Conservation (phyloP, 2,113 vertebrate genomes). For the Silurus glanis region DNA sequence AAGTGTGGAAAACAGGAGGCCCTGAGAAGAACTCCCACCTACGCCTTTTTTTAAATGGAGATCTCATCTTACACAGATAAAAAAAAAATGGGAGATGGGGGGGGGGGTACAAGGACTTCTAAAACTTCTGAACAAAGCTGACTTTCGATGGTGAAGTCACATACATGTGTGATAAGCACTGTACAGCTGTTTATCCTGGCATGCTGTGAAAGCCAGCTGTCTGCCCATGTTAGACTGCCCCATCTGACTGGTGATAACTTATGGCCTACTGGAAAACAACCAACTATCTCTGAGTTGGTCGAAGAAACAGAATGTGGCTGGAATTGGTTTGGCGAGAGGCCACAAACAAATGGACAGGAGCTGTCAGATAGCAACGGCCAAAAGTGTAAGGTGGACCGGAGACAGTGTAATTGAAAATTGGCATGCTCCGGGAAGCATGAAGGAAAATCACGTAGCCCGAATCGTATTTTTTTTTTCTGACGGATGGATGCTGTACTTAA, state of each 20-base stretch:
- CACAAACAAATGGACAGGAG: conserved; percentile 72
- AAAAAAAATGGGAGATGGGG: background rate
- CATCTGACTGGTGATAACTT: conserved; percentile 54
- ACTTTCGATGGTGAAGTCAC: conserved; percentile 10
- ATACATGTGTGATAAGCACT: conserved; percentile 10
- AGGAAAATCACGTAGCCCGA: conserved; percentile 63
- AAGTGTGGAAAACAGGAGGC: conserved; percentile 25
- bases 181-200: conserved; percentile 31
- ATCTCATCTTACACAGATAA: background rate
- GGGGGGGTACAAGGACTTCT: background rate
- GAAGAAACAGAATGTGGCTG: conserved; percentile 64
- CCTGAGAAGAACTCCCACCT: background rate
- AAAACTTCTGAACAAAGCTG: conserved; percentile 33
- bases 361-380: conserved; percentile 60
- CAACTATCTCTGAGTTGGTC: conserved; percentile 67
- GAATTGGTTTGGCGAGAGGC: conserved; percentile 70
- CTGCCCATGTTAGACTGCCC: conserved; percentile 36
- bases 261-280: conserved; percentile 57
- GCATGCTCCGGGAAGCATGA: conserved; percentile 77
- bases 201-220: conserved; percentile 35
- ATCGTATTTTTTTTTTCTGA: conserved; percentile 57
- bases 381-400: conserved; percentile 65
- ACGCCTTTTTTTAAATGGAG: background rate
- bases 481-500: conserved; percentile 58
- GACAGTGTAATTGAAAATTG: conserved; percentile 79